Conservation (phyloP, 2,888 invertebrate species). For the Physocephala rufipes region DNA sequence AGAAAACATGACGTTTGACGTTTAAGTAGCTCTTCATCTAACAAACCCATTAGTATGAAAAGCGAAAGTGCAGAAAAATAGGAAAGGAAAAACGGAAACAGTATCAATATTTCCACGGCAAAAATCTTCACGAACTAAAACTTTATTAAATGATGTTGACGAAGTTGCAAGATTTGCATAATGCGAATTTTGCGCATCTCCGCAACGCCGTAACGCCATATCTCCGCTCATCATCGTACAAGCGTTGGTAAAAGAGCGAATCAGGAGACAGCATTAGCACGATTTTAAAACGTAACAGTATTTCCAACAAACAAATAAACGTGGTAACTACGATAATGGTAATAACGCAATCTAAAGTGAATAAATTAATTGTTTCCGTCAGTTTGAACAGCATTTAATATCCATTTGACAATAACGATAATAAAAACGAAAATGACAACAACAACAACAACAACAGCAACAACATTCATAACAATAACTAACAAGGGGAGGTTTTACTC, state of each 20-base stretch:
- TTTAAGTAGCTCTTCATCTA: too few species aligned
- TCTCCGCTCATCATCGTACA: constrained; percentile 3
- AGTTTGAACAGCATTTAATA: constrained; percentile 48
- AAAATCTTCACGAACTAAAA: constrained; percentile 39
- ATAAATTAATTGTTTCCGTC: constrained; percentile 59
- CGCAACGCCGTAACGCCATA: too few species aligned
- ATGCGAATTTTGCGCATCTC: constrained; percentile 11
- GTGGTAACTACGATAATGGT: constrained; percentile 29
- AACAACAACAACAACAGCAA: not conserved
- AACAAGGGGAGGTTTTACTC: too few species aligned
- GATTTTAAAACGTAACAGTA: constrained; percentile 23
- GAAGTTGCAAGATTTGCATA: constrained; percentile 36
- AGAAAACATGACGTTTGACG: too few species aligned
- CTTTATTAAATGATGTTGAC: constrained; percentile 30
- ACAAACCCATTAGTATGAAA: too few species aligned
- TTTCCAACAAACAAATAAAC: constrained; percentile 17
- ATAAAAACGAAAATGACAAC: not conserved
- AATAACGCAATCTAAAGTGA: too few species aligned
- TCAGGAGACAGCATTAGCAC: constrained; percentile 13
- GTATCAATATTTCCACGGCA: not conserved
- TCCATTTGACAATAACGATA: not conserved
- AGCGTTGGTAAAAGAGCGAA: constrained; percentile 11
- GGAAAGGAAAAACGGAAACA: not conserved
- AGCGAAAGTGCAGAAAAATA: too few species aligned
- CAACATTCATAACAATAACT: too few species aligned